phyloP scores from a whole-genome alignment of 2,113 vertebrate species.

The Hippolais icterina region DNA sequence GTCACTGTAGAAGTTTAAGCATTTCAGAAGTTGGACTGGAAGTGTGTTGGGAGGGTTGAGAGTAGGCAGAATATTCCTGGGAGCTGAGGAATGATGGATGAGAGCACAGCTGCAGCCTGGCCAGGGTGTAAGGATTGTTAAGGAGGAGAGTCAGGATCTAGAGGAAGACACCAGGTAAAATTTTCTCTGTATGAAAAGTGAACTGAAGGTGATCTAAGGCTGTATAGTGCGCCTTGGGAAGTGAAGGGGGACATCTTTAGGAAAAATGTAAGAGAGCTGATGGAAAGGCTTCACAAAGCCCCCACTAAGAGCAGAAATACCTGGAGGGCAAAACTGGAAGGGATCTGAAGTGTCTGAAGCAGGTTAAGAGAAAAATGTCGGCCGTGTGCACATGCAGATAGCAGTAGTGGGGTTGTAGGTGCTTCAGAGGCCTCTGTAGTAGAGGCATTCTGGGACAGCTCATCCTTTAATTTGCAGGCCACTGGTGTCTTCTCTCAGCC shows the following conservation, averaged over 20 bases:
- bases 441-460: background rate
- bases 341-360: background rate
- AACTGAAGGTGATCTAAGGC: background rate
- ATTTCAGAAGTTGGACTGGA: background rate
- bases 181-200: background rate
- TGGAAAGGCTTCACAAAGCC: background rate
- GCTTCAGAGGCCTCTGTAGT: background rate
- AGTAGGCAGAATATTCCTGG: background rate
- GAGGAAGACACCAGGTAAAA: background rate
- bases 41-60: background rate
- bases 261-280: background rate
- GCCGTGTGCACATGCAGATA: background rate
- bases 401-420: background rate
- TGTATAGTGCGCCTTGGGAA: background rate
- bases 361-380: background rate
- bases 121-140: background rate
- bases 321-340: background rate
- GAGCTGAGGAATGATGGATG: background rate
- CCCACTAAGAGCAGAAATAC: background rate
- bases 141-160: background rate
- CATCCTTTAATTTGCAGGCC: background rate
- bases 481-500: background rate
- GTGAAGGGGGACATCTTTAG: background rate
- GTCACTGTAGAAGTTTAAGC: background rate
- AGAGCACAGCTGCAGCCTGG: background rate